phyloP scores from a whole-genome alignment of 2,113 vertebrate genomes.

The Lepus timidus region DNA sequence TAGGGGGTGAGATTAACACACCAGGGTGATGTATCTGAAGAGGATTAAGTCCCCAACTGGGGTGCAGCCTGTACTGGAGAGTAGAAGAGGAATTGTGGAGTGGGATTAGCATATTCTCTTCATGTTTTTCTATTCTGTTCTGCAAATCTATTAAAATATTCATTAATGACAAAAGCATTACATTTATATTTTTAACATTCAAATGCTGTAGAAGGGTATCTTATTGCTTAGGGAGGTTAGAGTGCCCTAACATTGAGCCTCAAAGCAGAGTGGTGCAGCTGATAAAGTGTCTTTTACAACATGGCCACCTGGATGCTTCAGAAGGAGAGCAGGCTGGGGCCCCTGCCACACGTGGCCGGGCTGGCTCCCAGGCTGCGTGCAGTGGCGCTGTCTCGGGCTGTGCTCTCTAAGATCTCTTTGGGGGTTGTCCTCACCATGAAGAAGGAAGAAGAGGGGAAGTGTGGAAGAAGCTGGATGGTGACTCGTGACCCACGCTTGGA shows the following conservation, averaged over 20 bases:
- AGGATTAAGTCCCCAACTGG: background rate
- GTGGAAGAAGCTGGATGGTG: background rate
- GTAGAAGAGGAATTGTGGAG: background rate
- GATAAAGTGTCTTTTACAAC: background rate
- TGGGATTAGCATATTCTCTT: background rate
- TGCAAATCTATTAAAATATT: constrained; percentile 34
- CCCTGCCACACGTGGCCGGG: background rate
- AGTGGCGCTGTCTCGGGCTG: background rate
- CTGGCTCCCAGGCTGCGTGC: background rate
- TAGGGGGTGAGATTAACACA: background rate
- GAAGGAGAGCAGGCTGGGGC: background rate
- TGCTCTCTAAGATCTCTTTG: constrained; percentile 32
- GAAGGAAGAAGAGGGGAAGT: background rate
- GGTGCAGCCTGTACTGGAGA: background rate
- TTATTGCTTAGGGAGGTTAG: background rate
- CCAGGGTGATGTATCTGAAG: background rate
- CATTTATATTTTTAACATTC: constrained; percentile 32
- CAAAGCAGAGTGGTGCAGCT: background rate
- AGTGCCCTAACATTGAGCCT: background rate
- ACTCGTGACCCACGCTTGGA: background rate
- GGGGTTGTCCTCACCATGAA: background rate
- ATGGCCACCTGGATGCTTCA: background rate
- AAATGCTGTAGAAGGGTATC: background rate
- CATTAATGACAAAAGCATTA: constrained; percentile 9
- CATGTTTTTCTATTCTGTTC: background rate